Conservation (phyloP, 2,888 invertebrate genomes). For the Callyntrura guangdongensis region DNA sequence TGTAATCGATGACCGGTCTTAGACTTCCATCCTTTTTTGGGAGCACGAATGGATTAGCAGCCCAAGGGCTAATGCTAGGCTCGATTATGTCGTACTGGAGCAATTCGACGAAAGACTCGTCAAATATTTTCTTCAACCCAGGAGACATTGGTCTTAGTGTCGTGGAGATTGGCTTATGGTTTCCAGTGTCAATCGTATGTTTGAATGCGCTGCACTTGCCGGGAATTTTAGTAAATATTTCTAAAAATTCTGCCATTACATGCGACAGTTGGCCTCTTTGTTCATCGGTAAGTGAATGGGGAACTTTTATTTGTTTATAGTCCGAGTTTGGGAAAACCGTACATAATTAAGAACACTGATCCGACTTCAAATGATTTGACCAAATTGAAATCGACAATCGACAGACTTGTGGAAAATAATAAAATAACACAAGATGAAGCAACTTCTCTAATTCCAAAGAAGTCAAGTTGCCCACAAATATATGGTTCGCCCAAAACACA, state of each 20-base stretch:
- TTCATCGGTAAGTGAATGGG: too few species aligned
- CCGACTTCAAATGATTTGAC: too few species aligned
- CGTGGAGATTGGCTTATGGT: conserved; percentile 62
- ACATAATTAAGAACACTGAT: too few species aligned
- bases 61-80: conserved; percentile 65
- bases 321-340: too few species aligned
- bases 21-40: conserved; percentile 85
- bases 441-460: conserved; percentile 23
- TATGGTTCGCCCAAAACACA: conserved; percentile 67
- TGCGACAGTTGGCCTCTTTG: too few species aligned
- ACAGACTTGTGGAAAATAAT: too few species aligned
- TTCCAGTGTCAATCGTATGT: conserved; percentile 71
- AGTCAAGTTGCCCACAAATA: conserved; percentile 3
- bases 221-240: conserved; percentile 58
- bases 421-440: too few species aligned
- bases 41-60: conserved; percentile 79
- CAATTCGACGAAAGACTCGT: conserved; percentile 71
- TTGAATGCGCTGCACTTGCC: conserved; percentile 45
- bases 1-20: conserved; percentile 85
- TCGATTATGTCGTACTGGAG: conserved; percentile 73
- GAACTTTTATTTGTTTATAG: too few species aligned
- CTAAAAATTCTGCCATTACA: too few species aligned
- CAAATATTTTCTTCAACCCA: conserved; percentile 62
- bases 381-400: too few species aligned
- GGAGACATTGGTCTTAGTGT: conserved; percentile 65